Base-by-base conservation (phyloP, 2,797 vertebrate species). In the Neomorphus geoffroyi region DNA sequence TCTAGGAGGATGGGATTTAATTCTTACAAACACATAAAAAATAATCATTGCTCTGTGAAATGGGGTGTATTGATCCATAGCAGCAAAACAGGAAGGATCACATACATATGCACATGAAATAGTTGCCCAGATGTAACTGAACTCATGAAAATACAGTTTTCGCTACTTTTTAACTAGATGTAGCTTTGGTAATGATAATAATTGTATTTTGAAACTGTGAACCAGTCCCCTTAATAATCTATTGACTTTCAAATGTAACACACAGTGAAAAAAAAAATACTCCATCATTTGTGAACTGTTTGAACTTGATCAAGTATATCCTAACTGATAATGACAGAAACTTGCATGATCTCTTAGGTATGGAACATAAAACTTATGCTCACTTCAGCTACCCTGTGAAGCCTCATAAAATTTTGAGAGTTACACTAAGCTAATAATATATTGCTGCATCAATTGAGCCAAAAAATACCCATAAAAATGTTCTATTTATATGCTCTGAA, bases 401-500 rank as follows among this genome's bases (percentile, higher is more conserved):
- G 82, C 71, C 85, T 93, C 82, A 92, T 97, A 94, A 96, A 97
- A 94, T 85, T 90, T 89, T 96, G 94, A 97, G 77, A 85, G 39
- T 79, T 43, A 60, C 61, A 74, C 64, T 67, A 84, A 51, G 61
- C 26, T 77, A 84, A 85, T 80, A 86, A 39, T 74, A 58, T 79
- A 78, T 64, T 57, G 81, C 88, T 92, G 64, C 58, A 89, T 80
- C 81, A 91, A 75, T 28, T 79, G 54, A 94, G 94, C 58, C 65
- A 94, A 95, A 88, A 96, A 88, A 79, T 53, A 88, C 69, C 28
- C 48, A 80, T 84, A 57, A 90, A 92, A 60, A 6, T 56, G 24
- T 71, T 92, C 69, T n/a, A 95, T 96, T 88, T 50, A 67, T 66
- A 78, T 87, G 56, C 61, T 88, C 78, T 39, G 33, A 91, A 88